Percentiles rank a stretch among this genome's conserved stretches.
phyloP scores from a whole-genome alignment of 2,797 vertebrate genomes.

The Coccyzus lansbergi region DNA sequence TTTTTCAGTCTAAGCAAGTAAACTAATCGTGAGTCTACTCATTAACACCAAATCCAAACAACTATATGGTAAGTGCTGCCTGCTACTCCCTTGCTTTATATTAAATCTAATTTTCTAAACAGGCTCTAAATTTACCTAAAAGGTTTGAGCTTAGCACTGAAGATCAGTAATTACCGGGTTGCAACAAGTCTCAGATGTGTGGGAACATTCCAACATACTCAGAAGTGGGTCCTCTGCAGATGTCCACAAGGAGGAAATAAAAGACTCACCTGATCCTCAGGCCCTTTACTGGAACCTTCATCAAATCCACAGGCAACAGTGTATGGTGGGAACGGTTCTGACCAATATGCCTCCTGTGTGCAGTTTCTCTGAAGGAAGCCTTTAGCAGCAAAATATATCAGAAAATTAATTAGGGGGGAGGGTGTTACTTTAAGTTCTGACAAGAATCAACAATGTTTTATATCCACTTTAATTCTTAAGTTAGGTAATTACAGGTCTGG shows the following conservation, averaged over 20 bases:
- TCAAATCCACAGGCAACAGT: conserved; percentile 81
- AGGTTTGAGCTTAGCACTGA: not conserved
- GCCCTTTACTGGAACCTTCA: conserved; percentile 74
- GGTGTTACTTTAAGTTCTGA: not conserved
- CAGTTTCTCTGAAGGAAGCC: conserved; percentile 88
- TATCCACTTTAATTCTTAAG: not conserved
- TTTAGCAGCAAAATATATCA: conserved; percentile 11
- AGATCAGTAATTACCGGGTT: not conserved
- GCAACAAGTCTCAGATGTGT: not conserved
- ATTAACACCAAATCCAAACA: not conserved
- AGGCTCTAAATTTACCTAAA: not conserved
- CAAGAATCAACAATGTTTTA: not conserved
- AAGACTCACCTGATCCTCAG: conserved; percentile 81
- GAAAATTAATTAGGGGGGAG: not conserved
- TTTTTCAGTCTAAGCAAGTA: not conserved
- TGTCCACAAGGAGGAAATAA: not conserved
- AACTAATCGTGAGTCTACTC: not conserved
- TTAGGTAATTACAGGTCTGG: not conserved
- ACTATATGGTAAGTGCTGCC: not conserved
- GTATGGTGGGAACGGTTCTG: conserved; percentile 83
- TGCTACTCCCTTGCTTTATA: not conserved
- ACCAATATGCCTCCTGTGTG: conserved; percentile 79
- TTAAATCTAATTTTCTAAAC: not conserved
- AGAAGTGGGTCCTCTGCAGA: not conserved
- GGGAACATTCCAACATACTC: not conserved